Evolutionary conservation across 2,797 vertebrate genomes (phyloP), one percentile per base, ranked within the genome.

Genomic region (Urosaurus nigricauda): DNA sequence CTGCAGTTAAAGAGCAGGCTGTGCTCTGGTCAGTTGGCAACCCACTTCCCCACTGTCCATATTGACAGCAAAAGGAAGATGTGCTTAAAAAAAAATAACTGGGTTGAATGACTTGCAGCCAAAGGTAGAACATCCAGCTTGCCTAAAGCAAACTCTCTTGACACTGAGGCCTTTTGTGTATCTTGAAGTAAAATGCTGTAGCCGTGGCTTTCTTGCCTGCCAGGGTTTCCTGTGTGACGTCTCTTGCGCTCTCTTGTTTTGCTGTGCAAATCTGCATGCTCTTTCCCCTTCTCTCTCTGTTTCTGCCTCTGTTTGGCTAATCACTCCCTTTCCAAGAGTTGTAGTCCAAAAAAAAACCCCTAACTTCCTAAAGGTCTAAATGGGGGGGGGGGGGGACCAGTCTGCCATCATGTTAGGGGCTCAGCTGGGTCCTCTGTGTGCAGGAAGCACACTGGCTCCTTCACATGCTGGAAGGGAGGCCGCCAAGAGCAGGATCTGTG

Each of bases 141-240:
- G 43, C 17, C 65, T 40, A 17, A 83, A 65, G 53, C 73, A 53
- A 70, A 56, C 53, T 13, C 37, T 32, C 47, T 73, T 83, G 71
- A 37, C 65, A 77, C 37, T 5, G 51, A 88, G 75, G 82, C 74
- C 47, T 87, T 88, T 88, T 78, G 65, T 78, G 63, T 40, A 6
- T 43, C 74, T 32, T 71, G 63, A 43, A 79, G 60, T n/a, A 51
- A 4, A 65, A 65, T 37, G 65, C 26, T 65, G 21, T 17, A 71
- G 13, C 13, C n/a, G 11, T 53, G 47, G 71, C 29, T 43, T 56
- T 88, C 82, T 75, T 58, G 87, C 75, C 74, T 71, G 51, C 47
- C 32, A 35, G 60, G 75, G 37, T 74, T 79, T 84, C 82, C 74
- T 84, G 63, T 78, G 9, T 11, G 26, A 29, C 32, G 68, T 84